Conservation (phyloP, 1,140 invertebrate species). For the Aphelenchoides besseyi region DNA sequence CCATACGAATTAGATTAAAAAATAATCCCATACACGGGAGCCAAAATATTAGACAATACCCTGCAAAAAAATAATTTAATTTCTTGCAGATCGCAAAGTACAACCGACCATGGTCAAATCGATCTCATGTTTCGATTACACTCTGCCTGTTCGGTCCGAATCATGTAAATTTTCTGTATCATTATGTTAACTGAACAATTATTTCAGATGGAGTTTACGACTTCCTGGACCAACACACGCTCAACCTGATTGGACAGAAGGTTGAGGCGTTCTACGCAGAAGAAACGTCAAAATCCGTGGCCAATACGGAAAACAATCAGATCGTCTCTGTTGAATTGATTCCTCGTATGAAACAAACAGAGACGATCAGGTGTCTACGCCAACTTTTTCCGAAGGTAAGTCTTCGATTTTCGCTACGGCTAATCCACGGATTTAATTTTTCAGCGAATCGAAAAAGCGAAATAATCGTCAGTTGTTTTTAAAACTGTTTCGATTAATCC, state of each 20-base stretch:
- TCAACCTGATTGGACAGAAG: not conserved
- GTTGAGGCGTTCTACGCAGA: conserved; percentile 2
- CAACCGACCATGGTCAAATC: not conserved
- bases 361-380: not conserved
- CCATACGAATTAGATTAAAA: too few relatives aligned
- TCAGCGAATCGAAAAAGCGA: not conserved
- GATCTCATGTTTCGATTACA: conserved; percentile 8
- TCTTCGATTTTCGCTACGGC: not conserved
- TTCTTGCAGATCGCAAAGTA: conserved; percentile 9
- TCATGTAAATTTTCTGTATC: conserved; percentile 11
- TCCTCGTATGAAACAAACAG: not conserved
- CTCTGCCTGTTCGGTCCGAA: not conserved
- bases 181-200: not conserved
- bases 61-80: not conserved
- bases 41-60: too few relatives aligned
- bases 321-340: not conserved
- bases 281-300: not conserved
- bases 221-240: conserved; percentile 14
- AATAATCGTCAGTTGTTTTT: too few relatives aligned
- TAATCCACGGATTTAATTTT: not conserved
- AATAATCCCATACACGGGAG: too few relatives aligned
- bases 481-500: too few relatives aligned
- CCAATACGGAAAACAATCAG: not conserved
- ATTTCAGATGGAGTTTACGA: conserved; percentile 3
- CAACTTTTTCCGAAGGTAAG: not conserved